These are phyloP conservation scores for Laticauda laticaudata DNA, from an alignment of 2,113 vertebrate species.

Conservation along the genomic window DNA sequence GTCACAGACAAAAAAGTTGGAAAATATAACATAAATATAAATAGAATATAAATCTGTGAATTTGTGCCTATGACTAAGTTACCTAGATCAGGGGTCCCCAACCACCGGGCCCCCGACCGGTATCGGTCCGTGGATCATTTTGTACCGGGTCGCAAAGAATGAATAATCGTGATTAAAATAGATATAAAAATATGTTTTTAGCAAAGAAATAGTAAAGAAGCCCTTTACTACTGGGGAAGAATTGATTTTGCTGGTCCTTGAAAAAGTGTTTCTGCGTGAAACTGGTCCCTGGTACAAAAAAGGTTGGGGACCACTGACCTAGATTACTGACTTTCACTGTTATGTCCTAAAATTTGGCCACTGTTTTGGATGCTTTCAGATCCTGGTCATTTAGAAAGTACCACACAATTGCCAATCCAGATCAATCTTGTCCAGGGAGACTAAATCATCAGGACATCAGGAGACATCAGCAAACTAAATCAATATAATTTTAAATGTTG, in stretches of 20 bases:
- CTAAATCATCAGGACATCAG: neutral
- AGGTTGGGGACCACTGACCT: neutral
- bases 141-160: too few relatives aligned
- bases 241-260: too few relatives aligned
- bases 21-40: neutral
- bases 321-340: neutral
- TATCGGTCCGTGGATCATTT: too few relatives aligned
- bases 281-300: too few relatives aligned
- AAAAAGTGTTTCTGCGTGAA: too few relatives aligned
- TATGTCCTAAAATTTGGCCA: neutral
- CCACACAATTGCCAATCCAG: neutral
- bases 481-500: neutral
- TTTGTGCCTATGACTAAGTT: neutral
- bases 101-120: too few relatives aligned
- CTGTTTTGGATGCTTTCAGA: neutral
- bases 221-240: too few relatives aligned
- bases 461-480: neutral
- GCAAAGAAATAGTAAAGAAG: too few relatives aligned
- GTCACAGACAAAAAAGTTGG: neutral
- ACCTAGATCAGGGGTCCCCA: neutral
- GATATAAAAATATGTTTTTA: too few relatives aligned
- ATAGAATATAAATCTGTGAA: neutral
- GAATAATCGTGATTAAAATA: too few relatives aligned
- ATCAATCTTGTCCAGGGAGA: neutral
- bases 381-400: neutral